Base-by-base conservation (phyloP, 2,797 vertebrate species). In the Cephalopachus bancanus region DNA sequence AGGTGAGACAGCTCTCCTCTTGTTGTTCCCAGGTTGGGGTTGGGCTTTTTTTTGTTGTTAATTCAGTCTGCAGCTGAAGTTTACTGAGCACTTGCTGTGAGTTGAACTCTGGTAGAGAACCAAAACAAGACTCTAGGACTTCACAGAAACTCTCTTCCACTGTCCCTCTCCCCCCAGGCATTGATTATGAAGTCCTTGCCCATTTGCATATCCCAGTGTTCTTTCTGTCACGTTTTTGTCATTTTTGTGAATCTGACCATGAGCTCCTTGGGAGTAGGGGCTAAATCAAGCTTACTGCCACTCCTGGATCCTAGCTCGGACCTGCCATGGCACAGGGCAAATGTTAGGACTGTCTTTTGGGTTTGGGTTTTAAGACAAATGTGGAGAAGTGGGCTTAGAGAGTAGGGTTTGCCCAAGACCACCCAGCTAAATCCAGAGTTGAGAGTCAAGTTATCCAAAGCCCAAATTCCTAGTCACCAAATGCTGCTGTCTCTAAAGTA, bases 1-100 rank as follows among this genome's bases (percentile, higher is more conserved):
- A 92, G 96, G 97, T 96, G 19, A 97, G 97, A 3, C 10, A 10
- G 33, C 53, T 86, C 51, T 12, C 2, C 3, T 10, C 51, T 53
- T 69, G 12, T 16, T 49, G 24, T 88, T 49, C 15, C 28, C 2
- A 5, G 22, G 5, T 75, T 55, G 24, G 59, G 60, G 33, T 24
- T 76, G 33, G 67, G 57, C 55, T 67, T 65, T 59, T 59, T 49
- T 71, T 11, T 44, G 2, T 24, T 44, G 2, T 24, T 60, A 30
- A 2, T 44, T 71, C 1, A 55, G 24, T 81, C 60, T 75, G 53
- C 44, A 55, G 1, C 17, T 69, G 49, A 75, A 49, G 53, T 65
- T 75, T 74, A 19, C 81, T 17, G 69, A 69, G 60, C 49, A 51
- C 26, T 19, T 26, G 57, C 79, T 84, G 7, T 55, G 33, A 53